Evolutionary conservation across 2,797 vertebrate species (phyloP).

Genomic region (Eospalax fontanierii): DNA sequence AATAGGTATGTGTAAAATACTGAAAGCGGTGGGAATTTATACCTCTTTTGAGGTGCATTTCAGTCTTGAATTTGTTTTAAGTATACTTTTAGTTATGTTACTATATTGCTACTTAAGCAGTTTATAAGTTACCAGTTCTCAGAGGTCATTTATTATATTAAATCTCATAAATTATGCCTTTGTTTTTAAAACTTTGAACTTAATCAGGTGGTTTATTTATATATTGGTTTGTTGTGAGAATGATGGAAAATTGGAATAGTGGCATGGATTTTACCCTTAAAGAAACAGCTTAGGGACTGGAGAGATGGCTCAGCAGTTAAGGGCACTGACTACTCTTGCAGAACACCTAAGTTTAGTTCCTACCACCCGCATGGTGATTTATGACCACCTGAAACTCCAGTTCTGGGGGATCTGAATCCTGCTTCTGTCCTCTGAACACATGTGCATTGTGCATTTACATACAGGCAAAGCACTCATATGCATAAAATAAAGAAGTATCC

Average conservation of each 20-base stretch:
- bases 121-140: constrained; percentile 23
- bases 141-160: constrained; percentile 46
- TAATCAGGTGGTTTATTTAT: constrained; percentile 34
- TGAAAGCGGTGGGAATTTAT: constrained; percentile 7
- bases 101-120: constrained; percentile 15
- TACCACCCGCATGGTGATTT: no score
- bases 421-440: no score
- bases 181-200: constrained; percentile 60
- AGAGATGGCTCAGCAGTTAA: no score
- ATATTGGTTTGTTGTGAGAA: neutral
- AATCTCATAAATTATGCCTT: constrained; percentile 30
- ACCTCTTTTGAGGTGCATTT: constrained; percentile 33
- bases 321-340: no score
- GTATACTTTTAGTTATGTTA: neutral
- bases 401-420: no score
- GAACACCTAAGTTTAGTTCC: no score
- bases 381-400: no score
- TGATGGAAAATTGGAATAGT: constrained; percentile 20
- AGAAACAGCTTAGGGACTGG: neutral
- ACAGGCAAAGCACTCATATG: no score
- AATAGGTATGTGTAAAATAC: neutral
- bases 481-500: neutral
- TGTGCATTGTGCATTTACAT: no score
- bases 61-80: constrained; percentile 52
- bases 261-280: neutral